These are phyloP conservation scores for Lamprologus ornatipinnis DNA, from an alignment of 2,113 vertebrate species.

Conservation along the genomic window DNA sequence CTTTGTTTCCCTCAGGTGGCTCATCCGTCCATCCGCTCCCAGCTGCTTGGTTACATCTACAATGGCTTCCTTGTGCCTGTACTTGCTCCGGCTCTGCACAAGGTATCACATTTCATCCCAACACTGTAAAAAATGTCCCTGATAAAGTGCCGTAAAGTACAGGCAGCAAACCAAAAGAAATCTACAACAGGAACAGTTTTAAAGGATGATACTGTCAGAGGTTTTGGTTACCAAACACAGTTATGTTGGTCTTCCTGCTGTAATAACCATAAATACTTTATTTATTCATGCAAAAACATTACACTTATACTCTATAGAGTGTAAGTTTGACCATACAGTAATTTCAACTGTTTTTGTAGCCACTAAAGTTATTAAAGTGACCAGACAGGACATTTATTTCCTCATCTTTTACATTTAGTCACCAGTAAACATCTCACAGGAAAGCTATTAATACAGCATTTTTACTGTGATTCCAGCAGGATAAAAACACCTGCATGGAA, in stretches of 20 bases:
- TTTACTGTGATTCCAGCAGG: neutral
- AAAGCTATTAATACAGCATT: accelerated
- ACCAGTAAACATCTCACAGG: neutral
- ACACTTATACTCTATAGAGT: neutral
- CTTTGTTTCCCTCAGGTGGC: conserved; percentile 72
- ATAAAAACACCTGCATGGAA: neutral
- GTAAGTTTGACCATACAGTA: neutral
- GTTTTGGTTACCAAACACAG: neutral
- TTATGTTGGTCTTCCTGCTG: neutral
- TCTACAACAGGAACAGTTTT: neutral
- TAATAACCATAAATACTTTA: neutral
- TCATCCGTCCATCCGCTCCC: conserved; percentile 83
- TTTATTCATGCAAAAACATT: neutral
- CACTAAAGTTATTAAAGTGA: neutral
- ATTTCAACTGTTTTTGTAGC: neutral
- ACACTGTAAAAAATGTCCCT: accelerated
- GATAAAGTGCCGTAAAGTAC: neutral
- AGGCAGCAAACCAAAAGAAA: neutral
- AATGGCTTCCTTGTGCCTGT: conserved; percentile 95
- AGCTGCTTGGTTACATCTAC: conserved; percentile 93
- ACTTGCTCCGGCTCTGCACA: conserved; percentile 91
- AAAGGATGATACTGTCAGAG: neutral
- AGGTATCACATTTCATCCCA: conserved; percentile 67
- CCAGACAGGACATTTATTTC: neutral
- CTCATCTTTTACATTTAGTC: neutral